Evolutionary conservation across 2,888 invertebrate species (phyloP), one percentile per base, ranked within the genome.

Genomic region (Eubasilissa splendida): DNA sequence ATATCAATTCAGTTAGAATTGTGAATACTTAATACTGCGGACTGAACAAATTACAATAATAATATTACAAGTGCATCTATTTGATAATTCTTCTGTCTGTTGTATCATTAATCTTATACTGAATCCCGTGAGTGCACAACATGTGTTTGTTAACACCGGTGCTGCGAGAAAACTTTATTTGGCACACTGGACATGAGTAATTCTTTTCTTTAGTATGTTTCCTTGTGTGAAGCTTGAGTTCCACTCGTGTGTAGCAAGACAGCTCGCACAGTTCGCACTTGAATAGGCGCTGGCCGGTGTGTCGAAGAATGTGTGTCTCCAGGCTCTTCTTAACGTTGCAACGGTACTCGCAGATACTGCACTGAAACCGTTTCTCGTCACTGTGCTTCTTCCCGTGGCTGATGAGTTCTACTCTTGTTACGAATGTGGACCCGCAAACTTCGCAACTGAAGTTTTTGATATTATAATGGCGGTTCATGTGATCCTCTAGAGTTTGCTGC

Each of bases 61-160:
- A 42, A 42, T 42, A 4, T 42, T 42, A 42, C 42, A 42, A 42
- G 7, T 42, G 42, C 42, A 42, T 7, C 52, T 77, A 80, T 77
- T 80, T 80, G 58, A 80, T 73, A 22, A 80, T 33, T 65, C 82
- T 66, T 10, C 84, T 75, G 79, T 85, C 79, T n/a, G 54, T 79
- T 42, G 86, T 85, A 82, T 89, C 87, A 66, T 87, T 86, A 89
- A 90, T 90, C 85, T 88, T 89, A 83, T 88, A 90, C 52, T 87
- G 85, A 12, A 89, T 85, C 31, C 88, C 88, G 84, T 91, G 90
- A 2, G 89, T 86, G 50, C 86, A 87, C 59, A 86, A 86, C 88
- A 90, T 89, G 83, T 91, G 91, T 85, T 89, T 90, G 84, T 90
- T 90, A 4, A 90, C 86, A 82, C 89, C 89, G 11, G 89, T 87